These are phyloP conservation scores for Raphicerus campestris DNA, from an alignment of 2,113 vertebrate genomes.

Conservation along the genomic window DNA sequence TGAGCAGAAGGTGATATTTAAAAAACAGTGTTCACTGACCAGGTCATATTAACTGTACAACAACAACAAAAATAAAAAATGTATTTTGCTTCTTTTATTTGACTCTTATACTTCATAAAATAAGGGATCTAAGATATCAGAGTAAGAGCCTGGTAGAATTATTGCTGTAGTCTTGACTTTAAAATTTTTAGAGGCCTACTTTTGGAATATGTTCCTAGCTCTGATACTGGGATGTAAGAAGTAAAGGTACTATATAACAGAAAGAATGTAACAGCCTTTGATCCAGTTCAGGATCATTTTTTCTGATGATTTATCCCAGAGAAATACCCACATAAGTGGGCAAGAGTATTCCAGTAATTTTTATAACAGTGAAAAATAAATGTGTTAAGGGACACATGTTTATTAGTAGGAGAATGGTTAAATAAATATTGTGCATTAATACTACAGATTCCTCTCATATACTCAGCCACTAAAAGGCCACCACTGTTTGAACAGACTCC, in stretches of 20 bases:
- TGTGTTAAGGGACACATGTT: not conserved
- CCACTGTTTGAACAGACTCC: not conserved
- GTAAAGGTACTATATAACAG: not conserved
- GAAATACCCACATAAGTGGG: not conserved
- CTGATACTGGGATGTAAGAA: not conserved
- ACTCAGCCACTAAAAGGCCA: not conserved
- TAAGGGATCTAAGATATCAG: not conserved
- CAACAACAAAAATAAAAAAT: not conserved
- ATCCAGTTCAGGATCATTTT: conserved; percentile 14
- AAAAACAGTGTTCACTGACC: not conserved
- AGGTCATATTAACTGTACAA: not conserved
- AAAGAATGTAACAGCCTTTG: not conserved
- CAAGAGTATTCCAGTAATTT: not conserved
- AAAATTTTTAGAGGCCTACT: not conserved
- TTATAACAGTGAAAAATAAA: not conserved
- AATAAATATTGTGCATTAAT: not conserved
- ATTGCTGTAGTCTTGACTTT: not conserved
- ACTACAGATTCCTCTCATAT: not conserved
- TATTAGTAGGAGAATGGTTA: not conserved
- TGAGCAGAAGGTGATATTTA: not conserved
- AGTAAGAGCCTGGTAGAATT: not conserved
- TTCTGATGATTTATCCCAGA: not conserved
- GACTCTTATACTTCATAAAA: not conserved
- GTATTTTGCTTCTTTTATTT: conserved; percentile 5
- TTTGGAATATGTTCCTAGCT: conserved; percentile 11